phyloP scores from a whole-genome alignment of 2,888 invertebrate genomes.

The Plemyria rubiginata region DNA sequence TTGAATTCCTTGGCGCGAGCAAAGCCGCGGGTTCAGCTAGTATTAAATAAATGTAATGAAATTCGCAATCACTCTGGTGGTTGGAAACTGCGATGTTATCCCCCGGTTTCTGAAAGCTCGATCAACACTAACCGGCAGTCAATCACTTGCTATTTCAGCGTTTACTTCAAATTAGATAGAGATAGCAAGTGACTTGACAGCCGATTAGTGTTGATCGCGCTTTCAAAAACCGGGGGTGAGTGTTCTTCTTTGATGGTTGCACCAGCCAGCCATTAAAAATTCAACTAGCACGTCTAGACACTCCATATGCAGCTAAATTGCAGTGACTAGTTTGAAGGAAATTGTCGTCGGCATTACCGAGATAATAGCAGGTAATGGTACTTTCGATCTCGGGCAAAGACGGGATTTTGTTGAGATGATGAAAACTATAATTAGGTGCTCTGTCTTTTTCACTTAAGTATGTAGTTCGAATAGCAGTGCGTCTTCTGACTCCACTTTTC shows the following conservation, averaged over 20 bases:
- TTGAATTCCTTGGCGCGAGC: no score
- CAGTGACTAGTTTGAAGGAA: conserved; percentile 62
- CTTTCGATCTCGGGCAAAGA: conserved; percentile 55
- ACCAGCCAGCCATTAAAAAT: conserved; percentile 4
- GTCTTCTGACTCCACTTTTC: background rate
- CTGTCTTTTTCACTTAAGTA: conserved; percentile 2
- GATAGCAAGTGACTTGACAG: no score
- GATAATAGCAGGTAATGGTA: conserved; percentile 53
- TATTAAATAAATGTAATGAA: no score
- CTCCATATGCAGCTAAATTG: conserved; percentile 51
- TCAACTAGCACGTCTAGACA: conserved; percentile 6
- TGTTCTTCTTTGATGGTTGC: background rate
- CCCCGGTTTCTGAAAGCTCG: no score
- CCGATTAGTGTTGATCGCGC: no score
- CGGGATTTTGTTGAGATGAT: conserved; percentile 29
- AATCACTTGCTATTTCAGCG: no score
- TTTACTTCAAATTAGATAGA: no score
- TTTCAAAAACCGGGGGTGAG: no score
- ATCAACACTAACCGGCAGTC: no score
- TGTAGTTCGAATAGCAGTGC: background rate
- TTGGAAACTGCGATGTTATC: no score
- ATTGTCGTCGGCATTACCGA: conserved; percentile 59
- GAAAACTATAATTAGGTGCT: conserved; percentile 11
- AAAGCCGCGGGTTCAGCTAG: no score
- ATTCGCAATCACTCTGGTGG: no score